Evolutionary conservation across 1,140 invertebrate genomes (phyloP).

Genomic region (Hermetia illucens): DNA sequence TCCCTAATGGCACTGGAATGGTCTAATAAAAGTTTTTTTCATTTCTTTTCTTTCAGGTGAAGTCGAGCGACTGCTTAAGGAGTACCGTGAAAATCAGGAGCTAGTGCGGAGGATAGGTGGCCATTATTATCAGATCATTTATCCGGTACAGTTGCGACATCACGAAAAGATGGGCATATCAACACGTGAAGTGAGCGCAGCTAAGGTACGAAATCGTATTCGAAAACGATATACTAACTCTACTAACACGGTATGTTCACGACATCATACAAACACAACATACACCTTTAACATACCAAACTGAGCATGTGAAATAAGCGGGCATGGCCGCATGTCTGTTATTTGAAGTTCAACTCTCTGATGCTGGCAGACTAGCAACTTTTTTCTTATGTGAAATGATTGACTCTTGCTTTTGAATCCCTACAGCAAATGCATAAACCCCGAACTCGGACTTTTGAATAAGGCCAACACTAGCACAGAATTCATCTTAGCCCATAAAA

Average conservation of each 20-base stretch:
- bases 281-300: too few species aligned
- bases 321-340: too few species aligned
- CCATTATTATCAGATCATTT: slow-evolving; percentile 87
- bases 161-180: slow-evolving; percentile 92
- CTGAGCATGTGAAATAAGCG: too few species aligned
- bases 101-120: slow-evolving; percentile 77
- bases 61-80: slow-evolving; percentile 72
- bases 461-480: too few species aligned
- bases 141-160: slow-evolving; percentile 82
- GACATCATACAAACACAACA: too few species aligned
- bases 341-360: too few species aligned
- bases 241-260: slow-evolving; percentile 23
- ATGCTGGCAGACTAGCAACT: too few species aligned
- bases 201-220: slow-evolving; percentile 53
- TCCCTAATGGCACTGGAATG: neutral
- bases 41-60: slow-evolving; percentile 49
- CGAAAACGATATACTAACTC: slow-evolving; percentile 18
- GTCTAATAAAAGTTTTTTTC: neutral
- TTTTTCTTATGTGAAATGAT: too few species aligned
- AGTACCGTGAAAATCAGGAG: slow-evolving; percentile 82
- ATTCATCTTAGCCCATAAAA: too few species aligned
- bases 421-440: too few species aligned
- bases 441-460: too few species aligned
- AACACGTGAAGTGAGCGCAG: slow-evolving; percentile 67
- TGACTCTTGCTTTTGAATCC: too few species aligned